Conservation (phyloP, 2,888 invertebrate genomes). For the Schrankia costaestrigalis region DNA sequence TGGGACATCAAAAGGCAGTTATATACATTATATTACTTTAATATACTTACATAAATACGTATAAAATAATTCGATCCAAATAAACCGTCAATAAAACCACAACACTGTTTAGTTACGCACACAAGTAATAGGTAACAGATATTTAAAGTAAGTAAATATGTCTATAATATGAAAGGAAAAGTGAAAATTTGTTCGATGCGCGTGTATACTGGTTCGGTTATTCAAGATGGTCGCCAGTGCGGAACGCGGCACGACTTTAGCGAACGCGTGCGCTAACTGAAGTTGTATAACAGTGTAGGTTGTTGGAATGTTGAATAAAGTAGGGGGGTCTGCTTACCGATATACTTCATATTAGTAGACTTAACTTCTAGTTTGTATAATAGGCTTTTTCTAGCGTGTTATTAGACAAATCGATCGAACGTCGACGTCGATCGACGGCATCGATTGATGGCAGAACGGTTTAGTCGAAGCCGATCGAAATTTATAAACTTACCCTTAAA, state of each 20-base stretch:
- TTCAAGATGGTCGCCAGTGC: constrained; percentile 26
- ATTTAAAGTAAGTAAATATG: constrained; percentile 16
- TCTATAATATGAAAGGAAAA: constrained; percentile 30
- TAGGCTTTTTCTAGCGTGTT: too few species aligned
- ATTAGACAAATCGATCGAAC: too few species aligned
- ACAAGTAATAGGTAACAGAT: constrained; percentile 8
- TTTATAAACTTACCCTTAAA: too few species aligned
- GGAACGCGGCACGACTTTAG: constrained; percentile 39
- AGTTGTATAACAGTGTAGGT: constrained; percentile 43
- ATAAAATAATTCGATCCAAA: too few species aligned
- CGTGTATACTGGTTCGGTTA: constrained; percentile 32
- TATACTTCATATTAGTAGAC: constrained; percentile 16
- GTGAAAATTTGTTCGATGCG: constrained; percentile 36
- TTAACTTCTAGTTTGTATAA: background rate
- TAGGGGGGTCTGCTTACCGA: constrained; percentile 32
- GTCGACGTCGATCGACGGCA: too few species aligned
- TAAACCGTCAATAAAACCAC: too few species aligned
- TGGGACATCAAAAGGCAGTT: too few species aligned
- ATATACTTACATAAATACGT: too few species aligned
- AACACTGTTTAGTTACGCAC: constrained; percentile 11
- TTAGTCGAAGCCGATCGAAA: too few species aligned
- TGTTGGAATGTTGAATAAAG: constrained; percentile 29
- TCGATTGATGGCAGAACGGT: too few species aligned
- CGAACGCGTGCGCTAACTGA: constrained; percentile 43
- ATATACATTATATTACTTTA: too few species aligned